A percentile compares a stretch with the other conserved stretches of the same genome.
Conservation (phyloP, 2,888 invertebrate species). For the Lasioglossum morio region DNA sequence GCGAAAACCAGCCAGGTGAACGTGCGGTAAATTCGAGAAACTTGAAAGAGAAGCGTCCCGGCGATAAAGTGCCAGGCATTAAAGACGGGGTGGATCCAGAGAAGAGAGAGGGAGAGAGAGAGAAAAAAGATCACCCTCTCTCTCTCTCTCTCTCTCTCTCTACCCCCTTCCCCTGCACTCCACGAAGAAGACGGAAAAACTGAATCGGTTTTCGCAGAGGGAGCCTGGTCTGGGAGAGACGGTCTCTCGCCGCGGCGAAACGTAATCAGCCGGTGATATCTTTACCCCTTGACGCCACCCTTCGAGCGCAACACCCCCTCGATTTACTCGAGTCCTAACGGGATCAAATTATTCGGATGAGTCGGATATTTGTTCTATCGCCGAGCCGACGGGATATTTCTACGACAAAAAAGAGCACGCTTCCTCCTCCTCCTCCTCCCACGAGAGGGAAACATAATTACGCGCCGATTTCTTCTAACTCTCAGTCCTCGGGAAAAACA, state of each 20-base stretch:
- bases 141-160: background rate
- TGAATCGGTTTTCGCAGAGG: background rate
- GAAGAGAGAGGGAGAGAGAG: background rate
- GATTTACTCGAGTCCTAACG: conserved; percentile 30
- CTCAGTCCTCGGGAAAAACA: background rate
- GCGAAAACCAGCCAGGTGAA: conserved; percentile 29
- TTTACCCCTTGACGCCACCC: conserved; percentile 37
- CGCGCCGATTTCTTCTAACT: background rate
- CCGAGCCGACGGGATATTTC: background rate
- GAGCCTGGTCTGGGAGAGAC: background rate
- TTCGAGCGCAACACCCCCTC: conserved; percentile 22
- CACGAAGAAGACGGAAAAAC: background rate
- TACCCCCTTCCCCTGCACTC: background rate
- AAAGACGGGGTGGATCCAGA: conserved; percentile 19
- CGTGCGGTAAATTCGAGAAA: conserved; percentile 45
- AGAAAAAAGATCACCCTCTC: background rate
- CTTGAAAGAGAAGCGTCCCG: conserved; percentile 35
- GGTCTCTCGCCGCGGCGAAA: conserved; percentile 9
- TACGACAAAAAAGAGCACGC: background rate
- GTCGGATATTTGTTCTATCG: conserved; percentile 17
- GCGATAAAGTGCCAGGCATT: conserved; percentile 48
- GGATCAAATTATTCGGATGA: conserved; percentile 19
- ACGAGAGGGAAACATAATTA: background rate
- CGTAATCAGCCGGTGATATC: conserved; percentile 45
- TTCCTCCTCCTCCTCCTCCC: background rate